These are phyloP conservation scores for Anoncus sp. DNA, from an alignment of 2,888 invertebrate genomes.

Conservation along the genomic window DNA sequence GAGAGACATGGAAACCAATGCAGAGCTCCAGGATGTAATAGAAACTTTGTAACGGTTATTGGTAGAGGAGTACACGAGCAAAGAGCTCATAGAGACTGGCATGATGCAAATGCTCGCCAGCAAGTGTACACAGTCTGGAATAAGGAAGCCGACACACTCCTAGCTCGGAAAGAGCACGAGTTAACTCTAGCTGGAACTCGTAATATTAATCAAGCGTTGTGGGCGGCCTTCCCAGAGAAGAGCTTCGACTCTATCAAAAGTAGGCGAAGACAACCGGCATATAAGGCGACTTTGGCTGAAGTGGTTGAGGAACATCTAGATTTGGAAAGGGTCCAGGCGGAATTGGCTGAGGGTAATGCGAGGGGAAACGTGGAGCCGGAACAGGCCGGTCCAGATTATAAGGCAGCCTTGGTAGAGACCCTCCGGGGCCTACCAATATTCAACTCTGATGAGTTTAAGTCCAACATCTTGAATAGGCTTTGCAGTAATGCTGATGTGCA, in stretches of 20 bases:
- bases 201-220: background rate
- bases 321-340: background rate
- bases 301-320: too few relatives aligned
- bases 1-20: background rate
- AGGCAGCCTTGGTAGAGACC: background rate
- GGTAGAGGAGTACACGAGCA: background rate
- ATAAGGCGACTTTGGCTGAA: background rate
- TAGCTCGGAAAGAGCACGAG: background rate
- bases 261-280: background rate
- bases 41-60: background rate
- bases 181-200: background rate
- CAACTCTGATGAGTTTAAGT: background rate
- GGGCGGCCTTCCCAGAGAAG: background rate
- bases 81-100: background rate
- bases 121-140: background rate
- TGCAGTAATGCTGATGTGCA: background rate
- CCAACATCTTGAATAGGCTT: background rate
- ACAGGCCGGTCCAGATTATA: background rate
- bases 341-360: background rate
- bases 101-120: background rate
- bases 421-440: background rate
- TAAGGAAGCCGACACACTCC: constrained; percentile 1
- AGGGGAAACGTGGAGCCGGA: background rate
- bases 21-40: background rate
- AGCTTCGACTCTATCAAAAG: background rate